Evolutionary conservation across 2,113 vertebrate genomes (phyloP), one percentile per base, ranked within the genome.

Genomic region (Thamnaconus septentrionalis): DNA sequence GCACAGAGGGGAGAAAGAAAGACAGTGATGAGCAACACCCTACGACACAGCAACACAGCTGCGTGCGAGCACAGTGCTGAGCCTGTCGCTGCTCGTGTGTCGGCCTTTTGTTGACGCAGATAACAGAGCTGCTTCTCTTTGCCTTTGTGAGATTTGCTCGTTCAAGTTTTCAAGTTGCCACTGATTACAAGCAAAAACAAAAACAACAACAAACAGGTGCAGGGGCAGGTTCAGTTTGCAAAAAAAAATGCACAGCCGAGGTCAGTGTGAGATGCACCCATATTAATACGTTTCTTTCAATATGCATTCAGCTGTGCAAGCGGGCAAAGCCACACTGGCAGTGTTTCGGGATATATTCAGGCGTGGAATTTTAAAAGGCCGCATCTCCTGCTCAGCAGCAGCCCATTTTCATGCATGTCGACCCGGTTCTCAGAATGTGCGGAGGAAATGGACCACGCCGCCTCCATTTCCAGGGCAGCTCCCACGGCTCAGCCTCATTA

Each of bases 361-460:
- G 31, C 63, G 48, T 71, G 72, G 77, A 71, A 65, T 63, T 18
- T 59, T 84, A 39, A 52, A 46, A 71, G 76, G 78, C 73, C 75
- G 64, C 41, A 59, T 52, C 64, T 78, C 81, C 80, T 69, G 18
- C 78, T 63, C 61, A 61, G 43, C 76, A 63, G 62, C 55, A 52
- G 61, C 64, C 57, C 55, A 61, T 84, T 81, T 87, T 71, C 69
- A 60, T 69, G 66, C 66, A 70, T 55, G 4, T 6, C 31, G 66
- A 62, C 61, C 58, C 44, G 44, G 64, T 83, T 61, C 75, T 31
- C 67, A 60, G 71, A 74, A 54, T 68, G 71, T 76, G 73, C 64
- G 53, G 74, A 78, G 80, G 79, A 86, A 87, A 84, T 75, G 59
- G 62, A 64, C 72, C 63, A 61, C 60, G 62, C 74, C 54, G 69